A percentile compares a stretch with the other conserved stretches of the same genome.
Conservation (phyloP, 1,140 invertebrate species). For the Phymastichus coffea region DNA sequence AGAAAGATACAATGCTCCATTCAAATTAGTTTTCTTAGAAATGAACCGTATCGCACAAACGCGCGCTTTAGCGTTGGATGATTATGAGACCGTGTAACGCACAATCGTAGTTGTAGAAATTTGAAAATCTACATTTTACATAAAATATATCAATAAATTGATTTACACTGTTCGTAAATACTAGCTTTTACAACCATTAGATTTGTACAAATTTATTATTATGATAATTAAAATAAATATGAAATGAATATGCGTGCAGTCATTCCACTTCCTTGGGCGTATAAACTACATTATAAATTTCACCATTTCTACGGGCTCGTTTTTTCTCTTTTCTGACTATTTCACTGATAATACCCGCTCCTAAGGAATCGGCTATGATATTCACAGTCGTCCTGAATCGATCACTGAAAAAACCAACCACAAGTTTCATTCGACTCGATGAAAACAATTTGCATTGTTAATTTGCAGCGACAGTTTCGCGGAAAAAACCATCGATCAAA, state of each 20-base stretch:
- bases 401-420: conserved; percentile 69
- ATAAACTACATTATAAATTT: background rate
- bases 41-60: too few species aligned
- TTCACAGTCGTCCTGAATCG: conserved; percentile 96
- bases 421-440: background rate
- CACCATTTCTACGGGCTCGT: background rate
- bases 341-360: conserved; percentile 89
- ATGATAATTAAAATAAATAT: background rate
- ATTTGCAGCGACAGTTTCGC: background rate
- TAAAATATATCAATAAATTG: background rate
- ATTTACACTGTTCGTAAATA: background rate
- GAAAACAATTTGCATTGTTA: background rate
- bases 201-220: background rate
- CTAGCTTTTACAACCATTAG: background rate
- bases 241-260: background rate
- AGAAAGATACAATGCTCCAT: too few species aligned
- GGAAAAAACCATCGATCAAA: too few species aligned
- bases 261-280: background rate
- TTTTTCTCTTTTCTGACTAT: conserved; percentile 73
- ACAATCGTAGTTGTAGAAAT: too few species aligned
- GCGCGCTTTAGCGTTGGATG: too few species aligned
- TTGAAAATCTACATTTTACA: too few species aligned
- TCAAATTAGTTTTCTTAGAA: too few species aligned
- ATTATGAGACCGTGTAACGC: too few species aligned
- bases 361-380: conserved; percentile 92